phyloP scores from a whole-genome alignment of 1,140 invertebrate species.

The Chironomus striatipennis region DNA sequence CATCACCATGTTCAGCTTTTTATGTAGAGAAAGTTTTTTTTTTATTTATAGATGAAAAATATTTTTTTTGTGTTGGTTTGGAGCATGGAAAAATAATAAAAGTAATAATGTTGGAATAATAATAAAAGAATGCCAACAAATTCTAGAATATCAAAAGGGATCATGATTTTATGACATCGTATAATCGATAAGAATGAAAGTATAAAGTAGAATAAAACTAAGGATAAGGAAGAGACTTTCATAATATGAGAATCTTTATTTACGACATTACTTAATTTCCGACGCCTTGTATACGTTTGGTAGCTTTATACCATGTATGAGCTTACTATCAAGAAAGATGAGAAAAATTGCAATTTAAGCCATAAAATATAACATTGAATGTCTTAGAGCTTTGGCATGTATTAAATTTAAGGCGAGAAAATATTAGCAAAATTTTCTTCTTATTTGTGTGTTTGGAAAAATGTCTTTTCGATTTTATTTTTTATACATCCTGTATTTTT shows the following conservation, averaged over 20 bases:
- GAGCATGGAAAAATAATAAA: not conserved
- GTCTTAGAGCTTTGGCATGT: too few relatives aligned
- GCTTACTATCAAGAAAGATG: too few relatives aligned
- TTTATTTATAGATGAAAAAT: not conserved
- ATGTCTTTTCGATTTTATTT: too few relatives aligned
- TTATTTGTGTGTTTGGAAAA: too few relatives aligned
- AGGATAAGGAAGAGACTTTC: not conserved
- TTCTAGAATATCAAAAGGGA: not conserved
- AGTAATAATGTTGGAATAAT: not conserved
- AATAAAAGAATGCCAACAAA: not conserved
- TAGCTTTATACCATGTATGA: too few relatives aligned
- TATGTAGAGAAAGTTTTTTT: not conserved
- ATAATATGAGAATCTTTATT: not conserved
- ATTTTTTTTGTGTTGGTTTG: too few relatives aligned
- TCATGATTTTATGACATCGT: not conserved
- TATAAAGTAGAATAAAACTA: not conserved
- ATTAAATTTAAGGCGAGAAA: too few relatives aligned
- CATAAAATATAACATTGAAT: too few relatives aligned
- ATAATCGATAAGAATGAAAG: not conserved
- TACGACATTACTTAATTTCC: not conserved
- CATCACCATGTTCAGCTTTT: conserved; percentile 1
- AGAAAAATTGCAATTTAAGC: too few relatives aligned
- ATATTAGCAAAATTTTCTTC: too few relatives aligned
- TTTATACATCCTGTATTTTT: too few relatives aligned
- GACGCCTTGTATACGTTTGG: too few relatives aligned